Percentiles rank a stretch among this genome's conserved stretches.
phyloP scores from a whole-genome alignment of 2,113 vertebrate genomes.

The Probosciger aterrimus region DNA sequence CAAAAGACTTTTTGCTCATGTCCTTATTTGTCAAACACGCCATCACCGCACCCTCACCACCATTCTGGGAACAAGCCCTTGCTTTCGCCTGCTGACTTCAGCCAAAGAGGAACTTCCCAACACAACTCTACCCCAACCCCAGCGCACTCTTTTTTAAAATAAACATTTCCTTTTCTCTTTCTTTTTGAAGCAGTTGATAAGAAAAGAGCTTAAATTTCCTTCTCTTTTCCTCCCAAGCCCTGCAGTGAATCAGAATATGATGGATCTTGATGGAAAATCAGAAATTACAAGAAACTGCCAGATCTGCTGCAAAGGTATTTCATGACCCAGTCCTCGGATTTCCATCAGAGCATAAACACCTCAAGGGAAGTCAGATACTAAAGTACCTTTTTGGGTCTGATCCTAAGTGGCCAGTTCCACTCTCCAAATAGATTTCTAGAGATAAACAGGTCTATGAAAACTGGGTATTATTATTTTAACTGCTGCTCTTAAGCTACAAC shows the following conservation, averaged over 20 bases:
- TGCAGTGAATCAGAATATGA: neutral
- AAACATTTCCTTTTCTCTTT: neutral
- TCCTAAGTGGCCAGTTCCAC: constrained; percentile 45
- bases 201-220: neutral
- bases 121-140: neutral
- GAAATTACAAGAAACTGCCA: constrained; percentile 13
- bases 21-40: constrained; percentile 69
- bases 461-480: constrained; percentile 23
- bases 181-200: neutral
- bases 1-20: constrained; percentile 69
- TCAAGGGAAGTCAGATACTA: constrained; percentile 5
- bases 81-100: neutral
- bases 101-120: constrained; percentile 11
- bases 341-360: neutral
- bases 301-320: constrained; percentile 14
- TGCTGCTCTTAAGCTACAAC: constrained; percentile 8
- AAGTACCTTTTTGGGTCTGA: constrained; percentile 57
- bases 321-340: neutral
- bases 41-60: constrained; percentile 17
- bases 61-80: constrained; percentile 35
- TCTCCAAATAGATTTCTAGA: constrained; percentile 17
- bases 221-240: neutral
- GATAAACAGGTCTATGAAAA: constrained; percentile 32
- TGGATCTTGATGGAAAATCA: neutral
- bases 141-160: neutral